phyloP scores from a whole-genome alignment of 1,140 invertebrate genomes.

The Dinoponera quadriceps region DNA sequence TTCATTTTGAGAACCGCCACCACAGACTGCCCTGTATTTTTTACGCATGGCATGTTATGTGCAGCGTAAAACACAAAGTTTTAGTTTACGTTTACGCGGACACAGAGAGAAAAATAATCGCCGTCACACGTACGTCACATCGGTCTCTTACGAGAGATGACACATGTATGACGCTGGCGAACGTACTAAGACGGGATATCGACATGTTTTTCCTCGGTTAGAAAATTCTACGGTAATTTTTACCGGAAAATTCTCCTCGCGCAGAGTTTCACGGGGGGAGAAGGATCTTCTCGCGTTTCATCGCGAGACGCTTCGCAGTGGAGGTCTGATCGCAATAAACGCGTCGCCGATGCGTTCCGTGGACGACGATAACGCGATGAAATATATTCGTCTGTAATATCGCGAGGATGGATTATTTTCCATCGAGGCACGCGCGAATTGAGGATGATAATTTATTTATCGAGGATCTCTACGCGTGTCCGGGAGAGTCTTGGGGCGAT shows the following conservation, averaged over 20 bases:
- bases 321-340: slow-evolving; percentile 28
- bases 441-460: slow-evolving; percentile 25
- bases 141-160: no score
- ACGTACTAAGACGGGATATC: no score
- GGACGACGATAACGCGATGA: slow-evolving; percentile 18
- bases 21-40: no score
- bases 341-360: background rate
- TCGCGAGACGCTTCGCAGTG: slow-evolving; percentile 6
- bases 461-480: background rate
- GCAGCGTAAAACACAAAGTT: no score
- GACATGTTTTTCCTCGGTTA: no score
- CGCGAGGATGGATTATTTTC: slow-evolving; percentile 25
- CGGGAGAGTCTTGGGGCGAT: background rate
- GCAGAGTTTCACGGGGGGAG: slow-evolving; percentile 14
- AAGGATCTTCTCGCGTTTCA: slow-evolving; percentile 25
- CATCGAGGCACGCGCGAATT: background rate
- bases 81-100: no score
- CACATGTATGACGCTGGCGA: no score
- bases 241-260: background rate
- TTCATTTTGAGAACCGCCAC: no score
- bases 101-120: no score
- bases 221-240: no score
- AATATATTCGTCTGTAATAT: slow-evolving; percentile 2
- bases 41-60: no score
- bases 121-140: no score